Evolutionary conservation across 2,797 vertebrate species (phyloP).

Genomic region (Caiman crocodilus): DNA sequence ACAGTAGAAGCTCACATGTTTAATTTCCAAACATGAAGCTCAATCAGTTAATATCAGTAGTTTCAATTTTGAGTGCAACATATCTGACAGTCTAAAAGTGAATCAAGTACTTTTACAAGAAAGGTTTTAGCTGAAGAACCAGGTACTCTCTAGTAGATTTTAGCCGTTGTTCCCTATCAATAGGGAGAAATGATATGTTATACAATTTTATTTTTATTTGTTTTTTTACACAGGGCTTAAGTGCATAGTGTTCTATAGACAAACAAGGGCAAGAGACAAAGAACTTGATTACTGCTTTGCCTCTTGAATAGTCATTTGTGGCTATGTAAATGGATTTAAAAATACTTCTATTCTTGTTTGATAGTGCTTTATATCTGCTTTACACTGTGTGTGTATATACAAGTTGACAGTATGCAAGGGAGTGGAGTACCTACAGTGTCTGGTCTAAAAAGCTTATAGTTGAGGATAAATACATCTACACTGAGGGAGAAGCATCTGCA

Average conservation of each 20-base stretch:
- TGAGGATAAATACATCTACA: neutral
- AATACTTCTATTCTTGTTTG: neutral
- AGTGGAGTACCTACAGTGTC: neutral
- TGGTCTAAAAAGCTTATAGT: neutral
- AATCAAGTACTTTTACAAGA: neutral
- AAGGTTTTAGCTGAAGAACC: neutral
- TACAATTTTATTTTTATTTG: neutral
- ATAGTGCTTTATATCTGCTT: neutral
- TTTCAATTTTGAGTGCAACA: neutral
- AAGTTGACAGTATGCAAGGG: neutral
- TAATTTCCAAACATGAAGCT: neutral
- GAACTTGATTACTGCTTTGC: neutral
- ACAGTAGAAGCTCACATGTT: neutral
- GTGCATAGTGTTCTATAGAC: neutral
- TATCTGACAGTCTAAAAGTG: neutral
- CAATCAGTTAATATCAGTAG: neutral
- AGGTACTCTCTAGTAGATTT: neutral
- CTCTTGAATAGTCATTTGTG: neutral
- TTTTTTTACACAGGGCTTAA: neutral
- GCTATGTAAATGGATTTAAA: neutral
- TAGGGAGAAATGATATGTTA: neutral
- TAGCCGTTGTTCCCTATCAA: neutral
- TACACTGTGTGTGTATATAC: neutral
- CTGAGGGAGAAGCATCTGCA: neutral
- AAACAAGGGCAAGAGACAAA: no score